Conservation (phyloP, 2,888 invertebrate genomes). For the Amphipoea lucens region DNA sequence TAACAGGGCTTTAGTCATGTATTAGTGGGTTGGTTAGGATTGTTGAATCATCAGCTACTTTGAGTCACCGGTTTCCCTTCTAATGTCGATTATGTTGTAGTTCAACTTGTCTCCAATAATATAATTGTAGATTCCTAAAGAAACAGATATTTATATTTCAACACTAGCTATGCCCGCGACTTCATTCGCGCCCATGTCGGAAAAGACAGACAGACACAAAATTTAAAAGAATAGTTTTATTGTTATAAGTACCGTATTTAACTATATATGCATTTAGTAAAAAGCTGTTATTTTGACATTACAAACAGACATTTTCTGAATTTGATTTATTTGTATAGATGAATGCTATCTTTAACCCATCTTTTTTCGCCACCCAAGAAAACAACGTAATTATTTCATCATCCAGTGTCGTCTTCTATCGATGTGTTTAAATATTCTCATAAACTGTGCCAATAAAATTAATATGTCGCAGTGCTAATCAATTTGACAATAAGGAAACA, state of each 20-base stretch:
- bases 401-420: slow-evolving; percentile 1
- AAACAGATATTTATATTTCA: neutral
- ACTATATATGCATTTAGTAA: too few species aligned
- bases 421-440: slow-evolving; percentile 26
- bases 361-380: slow-evolving; percentile 7
- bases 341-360: neutral
- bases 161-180: too few species aligned
- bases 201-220: too few species aligned
- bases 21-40: slow-evolving; percentile 21
- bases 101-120: neutral
- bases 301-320: too few species aligned
- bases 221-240: too few species aligned
- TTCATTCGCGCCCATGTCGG: too few species aligned
- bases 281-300: too few species aligned
- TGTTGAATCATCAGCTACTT: slow-evolving; percentile 3
- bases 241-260: too few species aligned
- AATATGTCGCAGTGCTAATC: slow-evolving; percentile 53
- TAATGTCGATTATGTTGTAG: neutral
- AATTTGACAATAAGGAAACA: slow-evolving; percentile 62
- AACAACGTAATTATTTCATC: slow-evolving; percentile 16
- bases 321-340: too few species aligned
- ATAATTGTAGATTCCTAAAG: neutral
- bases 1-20: slow-evolving; percentile 1
- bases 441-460: slow-evolving; percentile 40
- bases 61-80: slow-evolving; percentile 14